These are phyloP conservation scores for Drosophila parthenogenetica DNA, from an alignment of 2,888 invertebrate genomes.

Conservation along the genomic window DNA sequence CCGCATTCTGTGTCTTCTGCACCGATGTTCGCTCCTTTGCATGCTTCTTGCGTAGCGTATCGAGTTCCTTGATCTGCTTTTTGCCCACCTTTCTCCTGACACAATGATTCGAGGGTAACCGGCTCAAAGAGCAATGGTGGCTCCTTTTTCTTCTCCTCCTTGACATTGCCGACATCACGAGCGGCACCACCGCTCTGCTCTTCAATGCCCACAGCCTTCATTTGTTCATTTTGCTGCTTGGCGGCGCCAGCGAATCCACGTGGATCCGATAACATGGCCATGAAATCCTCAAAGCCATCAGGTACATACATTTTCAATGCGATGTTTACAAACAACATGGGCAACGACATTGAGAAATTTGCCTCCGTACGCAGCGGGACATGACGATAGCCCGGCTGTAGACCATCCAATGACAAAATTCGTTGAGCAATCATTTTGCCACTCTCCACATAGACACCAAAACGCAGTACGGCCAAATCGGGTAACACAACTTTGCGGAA, in stretches of 20 bases:
- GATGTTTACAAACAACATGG: slow-evolving; percentile 99
- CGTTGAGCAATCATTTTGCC: slow-evolving; percentile 98
- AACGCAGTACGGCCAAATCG: slow-evolving; percentile 97
- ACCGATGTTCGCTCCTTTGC: slow-evolving; percentile 95
- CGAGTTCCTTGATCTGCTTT: slow-evolving; percentile 98
- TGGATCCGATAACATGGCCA: slow-evolving; percentile 98
- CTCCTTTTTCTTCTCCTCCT: slow-evolving; percentile 91
- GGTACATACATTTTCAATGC: slow-evolving; percentile 99
- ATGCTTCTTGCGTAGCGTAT: slow-evolving; percentile 95
- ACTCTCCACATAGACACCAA: slow-evolving; percentile 99
- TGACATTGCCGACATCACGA: slow-evolving; percentile 88
- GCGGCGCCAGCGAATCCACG: slow-evolving; percentile 95
- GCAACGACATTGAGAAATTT: slow-evolving; percentile 99
- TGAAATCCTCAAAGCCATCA: slow-evolving; percentile 99
- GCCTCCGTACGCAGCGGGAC: slow-evolving; percentile 99
- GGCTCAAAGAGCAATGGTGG: slow-evolving; percentile 93
- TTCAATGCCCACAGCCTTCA: slow-evolving; percentile 98
- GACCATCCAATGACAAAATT: slow-evolving; percentile 98
- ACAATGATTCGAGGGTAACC: slow-evolving; percentile 94
- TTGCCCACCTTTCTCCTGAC: slow-evolving; percentile 95
- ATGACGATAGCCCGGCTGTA: slow-evolving; percentile 99
- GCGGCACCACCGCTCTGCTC: slow-evolving; percentile 89
- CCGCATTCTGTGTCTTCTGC: slow-evolving; percentile 95
- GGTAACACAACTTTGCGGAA: slow-evolving; percentile 99
- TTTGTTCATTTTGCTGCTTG: slow-evolving; percentile 94